Evolutionary conservation across 2,888 invertebrate genomes (phyloP).

Genomic region (Stictocephala bisonia): DNA sequence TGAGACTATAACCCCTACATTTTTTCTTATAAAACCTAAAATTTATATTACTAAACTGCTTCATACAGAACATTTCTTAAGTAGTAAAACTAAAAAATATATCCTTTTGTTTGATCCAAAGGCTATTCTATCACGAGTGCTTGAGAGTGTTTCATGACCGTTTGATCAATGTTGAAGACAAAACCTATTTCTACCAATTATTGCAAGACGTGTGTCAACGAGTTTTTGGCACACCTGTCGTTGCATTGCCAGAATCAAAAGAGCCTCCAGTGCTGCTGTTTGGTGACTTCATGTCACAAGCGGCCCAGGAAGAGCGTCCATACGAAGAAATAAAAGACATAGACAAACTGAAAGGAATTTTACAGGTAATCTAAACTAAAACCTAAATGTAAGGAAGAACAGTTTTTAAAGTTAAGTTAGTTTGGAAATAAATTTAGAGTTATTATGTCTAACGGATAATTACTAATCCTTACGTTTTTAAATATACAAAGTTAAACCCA

Average conservation of each 20-base stretch:
- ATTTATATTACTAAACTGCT: too few relatives aligned
- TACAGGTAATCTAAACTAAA: conserved; percentile 69
- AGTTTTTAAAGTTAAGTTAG: too few relatives aligned
- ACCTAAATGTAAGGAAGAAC: too few relatives aligned
- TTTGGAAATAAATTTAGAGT: too few relatives aligned
- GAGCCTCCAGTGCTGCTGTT: conserved; percentile 78
- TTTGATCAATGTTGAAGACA: conserved; percentile 83
- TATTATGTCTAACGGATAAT: too few relatives aligned
- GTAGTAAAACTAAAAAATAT: too few relatives aligned
- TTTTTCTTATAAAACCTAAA: too few relatives aligned
- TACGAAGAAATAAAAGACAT: conserved; percentile 87
- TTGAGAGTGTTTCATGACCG: conserved; percentile 93
- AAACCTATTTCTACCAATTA: conserved; percentile 80
- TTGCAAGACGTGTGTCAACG: conserved; percentile 75
- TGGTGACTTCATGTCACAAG: conserved; percentile 86
- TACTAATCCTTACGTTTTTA: too few relatives aligned
- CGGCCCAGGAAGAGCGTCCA: conserved; percentile 76
- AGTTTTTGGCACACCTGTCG: conserved; percentile 72
- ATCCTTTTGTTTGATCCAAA: conserved; percentile 65
- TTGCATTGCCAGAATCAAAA: conserved; percentile 70
- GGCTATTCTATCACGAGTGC: conserved; percentile 92
- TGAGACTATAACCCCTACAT: too few relatives aligned
- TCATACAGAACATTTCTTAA: too few relatives aligned
- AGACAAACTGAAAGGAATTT: conserved; percentile 74
- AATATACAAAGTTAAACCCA: too few relatives aligned